Percentiles rank a stretch among this genome's conserved stretches.
phyloP scores from a whole-genome alignment of 1,140 invertebrate genomes.

The Panagrolaimus sp. region DNA sequence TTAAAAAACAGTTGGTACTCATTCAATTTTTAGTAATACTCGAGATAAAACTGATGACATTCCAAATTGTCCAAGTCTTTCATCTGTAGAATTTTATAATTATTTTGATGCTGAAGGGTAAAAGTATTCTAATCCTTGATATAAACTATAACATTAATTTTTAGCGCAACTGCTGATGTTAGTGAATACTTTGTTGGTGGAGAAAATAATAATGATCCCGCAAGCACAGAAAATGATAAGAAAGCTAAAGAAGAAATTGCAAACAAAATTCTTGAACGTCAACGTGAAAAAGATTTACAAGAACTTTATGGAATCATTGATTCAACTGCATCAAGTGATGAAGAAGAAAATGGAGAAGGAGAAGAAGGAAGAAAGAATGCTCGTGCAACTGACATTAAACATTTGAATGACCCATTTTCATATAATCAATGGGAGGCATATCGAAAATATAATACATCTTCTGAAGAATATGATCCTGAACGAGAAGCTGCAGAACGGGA shows the following conservation, averaged over 20 bases:
- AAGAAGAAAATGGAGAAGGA: background rate
- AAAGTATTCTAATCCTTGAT: background rate
- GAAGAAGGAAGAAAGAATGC: background rate
- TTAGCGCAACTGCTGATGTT: background rate
- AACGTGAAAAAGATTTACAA: conserved; percentile 13
- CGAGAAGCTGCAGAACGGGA: background rate
- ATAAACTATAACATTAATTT: background rate
- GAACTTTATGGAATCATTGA: conserved; percentile 2
- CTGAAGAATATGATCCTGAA: background rate
- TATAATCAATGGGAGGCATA: background rate
- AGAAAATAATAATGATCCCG: background rate
- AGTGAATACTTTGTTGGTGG: background rate
- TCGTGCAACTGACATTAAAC: background rate
- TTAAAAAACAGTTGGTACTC: no score
- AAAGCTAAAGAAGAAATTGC: background rate
- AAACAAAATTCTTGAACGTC: background rate
- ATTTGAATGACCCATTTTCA: conserved; percentile 7
- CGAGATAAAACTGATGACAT: background rate
- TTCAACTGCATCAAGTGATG: background rate
- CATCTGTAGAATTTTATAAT: background rate
- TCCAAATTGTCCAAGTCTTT: conserved; percentile 1
- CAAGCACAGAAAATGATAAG: background rate
- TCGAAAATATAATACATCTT: background rate
- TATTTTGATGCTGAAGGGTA: background rate
- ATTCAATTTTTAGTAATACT: background rate